These are phyloP conservation scores for Trachelus tabidus DNA, from an alignment of 2,888 invertebrate species.

Conservation along the genomic window DNA sequence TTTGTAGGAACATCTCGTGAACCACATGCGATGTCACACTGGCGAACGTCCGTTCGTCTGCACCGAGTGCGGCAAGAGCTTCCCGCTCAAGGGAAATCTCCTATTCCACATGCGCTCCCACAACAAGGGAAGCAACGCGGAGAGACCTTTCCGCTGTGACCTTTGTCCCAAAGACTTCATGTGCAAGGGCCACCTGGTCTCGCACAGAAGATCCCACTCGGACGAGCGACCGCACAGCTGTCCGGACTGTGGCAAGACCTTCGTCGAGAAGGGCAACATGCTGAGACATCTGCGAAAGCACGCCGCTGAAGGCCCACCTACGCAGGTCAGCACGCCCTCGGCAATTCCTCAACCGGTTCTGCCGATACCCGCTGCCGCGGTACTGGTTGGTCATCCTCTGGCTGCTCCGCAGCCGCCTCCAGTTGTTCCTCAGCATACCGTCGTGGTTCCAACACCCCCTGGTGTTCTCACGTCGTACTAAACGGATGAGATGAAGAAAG, in stretches of 20 bases:
- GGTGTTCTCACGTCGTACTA: conserved; percentile 69
- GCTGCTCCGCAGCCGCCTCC: conserved; percentile 55
- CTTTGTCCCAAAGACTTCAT: conserved; percentile 88
- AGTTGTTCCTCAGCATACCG: conserved; percentile 67
- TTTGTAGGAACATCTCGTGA: conserved; percentile 74
- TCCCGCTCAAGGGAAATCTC: conserved; percentile 85
- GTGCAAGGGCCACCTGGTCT: conserved; percentile 87
- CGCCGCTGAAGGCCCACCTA: conserved; percentile 67
- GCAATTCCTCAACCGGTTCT: conserved; percentile 59
- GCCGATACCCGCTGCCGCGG: conserved; percentile 54
- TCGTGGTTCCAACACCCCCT: conserved; percentile 70
- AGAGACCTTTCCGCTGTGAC: conserved; percentile 81
- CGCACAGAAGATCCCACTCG: conserved; percentile 84
- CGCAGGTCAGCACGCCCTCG: conserved; percentile 60
- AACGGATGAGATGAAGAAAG: conserved; percentile 18
- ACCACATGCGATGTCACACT: conserved; percentile 82
- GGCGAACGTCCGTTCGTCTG: conserved; percentile 87
- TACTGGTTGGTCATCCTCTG: conserved; percentile 60
- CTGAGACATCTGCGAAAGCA: conserved; percentile 81
- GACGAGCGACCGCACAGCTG: conserved; percentile 73
- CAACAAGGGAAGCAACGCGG: conserved; percentile 77
- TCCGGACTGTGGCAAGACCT: conserved; percentile 80
- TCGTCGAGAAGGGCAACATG: conserved; percentile 85
- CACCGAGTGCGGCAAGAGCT: conserved; percentile 87
- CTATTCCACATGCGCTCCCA: conserved; percentile 90